Conservation (phyloP, 2,797 vertebrate genomes). For the Microctenopoma lineatum region DNA sequence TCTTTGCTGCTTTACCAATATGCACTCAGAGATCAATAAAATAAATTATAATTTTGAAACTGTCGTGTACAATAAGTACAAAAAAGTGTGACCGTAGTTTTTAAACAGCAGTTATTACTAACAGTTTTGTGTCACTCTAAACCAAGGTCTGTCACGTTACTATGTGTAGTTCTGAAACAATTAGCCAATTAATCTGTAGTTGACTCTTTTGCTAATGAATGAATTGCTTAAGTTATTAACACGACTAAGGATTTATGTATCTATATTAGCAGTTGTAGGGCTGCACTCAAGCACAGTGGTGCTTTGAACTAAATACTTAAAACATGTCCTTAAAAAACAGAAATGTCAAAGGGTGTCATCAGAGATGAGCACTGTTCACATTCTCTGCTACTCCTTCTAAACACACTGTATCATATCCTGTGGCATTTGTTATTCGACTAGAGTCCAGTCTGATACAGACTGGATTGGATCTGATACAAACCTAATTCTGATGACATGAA, state of each 20-base stretch:
- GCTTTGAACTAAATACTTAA: background rate
- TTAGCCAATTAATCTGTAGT: background rate
- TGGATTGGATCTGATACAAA: no score
- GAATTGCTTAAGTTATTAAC: background rate
- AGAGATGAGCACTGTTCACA: no score
- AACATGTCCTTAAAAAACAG: background rate
- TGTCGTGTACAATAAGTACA: background rate
- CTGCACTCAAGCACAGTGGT: no score
- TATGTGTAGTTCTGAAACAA: background rate
- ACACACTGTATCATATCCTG: no score
- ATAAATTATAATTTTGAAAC: slow-evolving; percentile 2
- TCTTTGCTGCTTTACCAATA: background rate
- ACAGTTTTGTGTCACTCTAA: background rate
- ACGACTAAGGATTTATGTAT: background rate
- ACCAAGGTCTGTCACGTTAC: background rate
- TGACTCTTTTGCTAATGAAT: background rate
- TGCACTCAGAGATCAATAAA: slow-evolving; percentile 23
- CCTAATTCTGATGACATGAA: background rate
- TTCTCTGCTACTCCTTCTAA: no score
- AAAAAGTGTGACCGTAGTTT: background rate
- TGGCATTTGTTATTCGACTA: no score
- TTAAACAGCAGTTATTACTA: background rate
- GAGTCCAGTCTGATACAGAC: no score
- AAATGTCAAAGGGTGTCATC: background rate
- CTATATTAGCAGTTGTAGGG: background rate